phyloP scores from a whole-genome alignment of 2,797 vertebrate genomes.

The Lutjanus argentimaculatus region DNA sequence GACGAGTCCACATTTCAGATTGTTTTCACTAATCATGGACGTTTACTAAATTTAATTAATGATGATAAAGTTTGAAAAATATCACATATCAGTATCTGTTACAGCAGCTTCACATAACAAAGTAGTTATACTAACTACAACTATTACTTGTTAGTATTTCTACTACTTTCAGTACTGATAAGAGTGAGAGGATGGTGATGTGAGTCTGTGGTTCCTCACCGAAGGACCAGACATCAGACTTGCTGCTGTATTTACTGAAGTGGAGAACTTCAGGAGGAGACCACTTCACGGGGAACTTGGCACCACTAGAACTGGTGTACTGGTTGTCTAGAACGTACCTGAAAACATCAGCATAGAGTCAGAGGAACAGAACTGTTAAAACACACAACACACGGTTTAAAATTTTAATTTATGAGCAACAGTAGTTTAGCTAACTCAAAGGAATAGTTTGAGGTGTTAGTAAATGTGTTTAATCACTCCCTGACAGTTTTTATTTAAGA shows the following conservation, averaged over 20 bases:
- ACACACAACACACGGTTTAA: background rate
- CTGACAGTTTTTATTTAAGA: no score
- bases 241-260: conserved; percentile 93
- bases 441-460: background rate
- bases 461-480: background rate
- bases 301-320: conserved; percentile 90
- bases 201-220: conserved; percentile 79
- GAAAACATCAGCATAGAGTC: background rate
- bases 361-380: background rate
- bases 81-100: no score
- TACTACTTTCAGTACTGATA: background rate
- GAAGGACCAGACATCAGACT: conserved; percentile 94
- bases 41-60: no score
- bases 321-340: conserved; percentile 92
- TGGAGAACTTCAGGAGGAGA: conserved; percentile 93
- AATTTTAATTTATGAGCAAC: no score
- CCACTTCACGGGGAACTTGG: conserved; percentile 94
- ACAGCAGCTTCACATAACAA: no score
- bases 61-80: no score
- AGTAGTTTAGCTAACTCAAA: no score
- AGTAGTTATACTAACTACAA: no score
- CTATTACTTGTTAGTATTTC: background rate
- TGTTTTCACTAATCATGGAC: no score
- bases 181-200: background rate
- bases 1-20: no score